Evolutionary conservation across 2,888 invertebrate genomes (phyloP).

Genomic region (Meiosimyza platycephala): DNA sequence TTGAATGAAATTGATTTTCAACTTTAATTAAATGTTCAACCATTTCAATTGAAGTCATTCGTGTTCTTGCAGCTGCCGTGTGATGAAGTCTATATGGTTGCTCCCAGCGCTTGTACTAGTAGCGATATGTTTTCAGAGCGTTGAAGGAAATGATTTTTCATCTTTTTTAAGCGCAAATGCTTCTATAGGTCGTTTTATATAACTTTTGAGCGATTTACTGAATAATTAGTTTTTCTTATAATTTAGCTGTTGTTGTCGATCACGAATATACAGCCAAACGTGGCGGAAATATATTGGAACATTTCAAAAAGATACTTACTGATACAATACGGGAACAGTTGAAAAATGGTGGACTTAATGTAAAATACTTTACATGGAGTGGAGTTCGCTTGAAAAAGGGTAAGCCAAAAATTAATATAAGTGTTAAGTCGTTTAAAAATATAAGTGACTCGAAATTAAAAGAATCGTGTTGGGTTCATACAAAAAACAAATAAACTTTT

Average conservation of each 20-base stretch:
- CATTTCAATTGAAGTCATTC: conserved; percentile 10
- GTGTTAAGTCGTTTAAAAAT: neutral
- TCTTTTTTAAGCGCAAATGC: conserved; percentile 80
- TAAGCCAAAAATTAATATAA: conserved; percentile 52
- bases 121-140: neutral
- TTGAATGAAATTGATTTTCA: conserved; percentile 10
- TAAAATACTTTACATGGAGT: conserved; percentile 77
- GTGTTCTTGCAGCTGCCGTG: neutral
- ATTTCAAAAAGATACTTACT: conserved; percentile 74
- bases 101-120: neutral
- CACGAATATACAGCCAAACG: conserved; percentile 74
- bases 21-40: neutral
- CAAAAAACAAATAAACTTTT: too few relatives aligned
- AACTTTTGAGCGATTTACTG: neutral
- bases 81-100: conserved; percentile 19
- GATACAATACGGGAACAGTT: conserved; percentile 74
- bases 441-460: neutral
- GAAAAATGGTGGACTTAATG: conserved; percentile 76
- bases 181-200: conserved; percentile 72
- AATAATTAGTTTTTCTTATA: neutral
- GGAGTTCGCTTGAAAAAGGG: conserved; percentile 78
- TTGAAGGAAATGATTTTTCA: conserved; percentile 73
- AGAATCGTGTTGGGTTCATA: too few relatives aligned
- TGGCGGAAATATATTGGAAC: conserved; percentile 70
- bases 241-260: conserved; percentile 77